Evolutionary conservation across 2,797 vertebrate genomes (phyloP), one percentile per base, ranked within the genome.

Genomic region (Prunella strophiata): DNA sequence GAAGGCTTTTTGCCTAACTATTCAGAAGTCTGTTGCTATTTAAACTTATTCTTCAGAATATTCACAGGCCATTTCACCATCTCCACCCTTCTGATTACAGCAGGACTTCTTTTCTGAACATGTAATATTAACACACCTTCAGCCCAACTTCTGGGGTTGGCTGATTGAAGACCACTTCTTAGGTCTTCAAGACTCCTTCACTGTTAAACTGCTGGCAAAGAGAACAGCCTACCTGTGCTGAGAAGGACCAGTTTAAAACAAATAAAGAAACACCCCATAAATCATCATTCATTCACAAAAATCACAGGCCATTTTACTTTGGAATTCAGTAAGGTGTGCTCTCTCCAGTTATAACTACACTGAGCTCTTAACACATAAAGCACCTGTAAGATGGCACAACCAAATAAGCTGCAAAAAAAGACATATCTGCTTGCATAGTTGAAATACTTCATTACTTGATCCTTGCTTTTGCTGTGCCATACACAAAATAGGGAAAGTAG

Each of bases 361-460:
- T 51, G 47, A 42, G 5, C 6, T 72, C 19, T 36, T 62, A 73
- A 73, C 13, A 29, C 18, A 70, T 30, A 42, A 90, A 42, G 43
- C 4, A 4, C 43, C 51, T 0, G 0, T 27, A 50, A 42, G 21
- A 48, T 13, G 13, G 43, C 18, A 84, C 19, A 72, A 58, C 23
- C 29, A n/a, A 68, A 23, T 12, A 36, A 65, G 30, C 36, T 81
- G 11, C 45, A 68, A 40, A 80, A 80, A 66, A 66, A 11, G 1
- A 27, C 0, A 0, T 2, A 42, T 42, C 34, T 78, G n/a, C 13
- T 62, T 1, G 0, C 26, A 59, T 5, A 36, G 43, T 7, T 62
- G 25, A 58, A 91, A 55, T 34, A 66, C 27, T 63, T 76, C 3
- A 36, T 32, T 1, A 50, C 20, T 17, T 3, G 8, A 14, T 58